phyloP scores from a whole-genome alignment of 2,888 invertebrate genomes.

The Diachrysia chrysitis region DNA sequence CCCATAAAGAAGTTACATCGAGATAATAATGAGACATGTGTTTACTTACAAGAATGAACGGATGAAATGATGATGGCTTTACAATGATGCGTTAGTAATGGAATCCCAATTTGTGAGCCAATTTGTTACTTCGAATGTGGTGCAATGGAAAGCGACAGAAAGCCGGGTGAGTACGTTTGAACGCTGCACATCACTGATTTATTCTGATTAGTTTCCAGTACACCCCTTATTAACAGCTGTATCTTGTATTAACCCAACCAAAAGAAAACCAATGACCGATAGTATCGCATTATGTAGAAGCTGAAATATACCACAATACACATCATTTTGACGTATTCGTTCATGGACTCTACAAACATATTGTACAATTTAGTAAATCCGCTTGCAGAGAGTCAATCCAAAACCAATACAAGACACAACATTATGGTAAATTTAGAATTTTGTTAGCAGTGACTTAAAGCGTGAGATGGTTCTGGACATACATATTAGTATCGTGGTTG shows the following conservation, averaged over 20 bases:
- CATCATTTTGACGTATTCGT: conserved; percentile 76
- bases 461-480: conserved; percentile 83
- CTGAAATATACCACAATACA: conserved; percentile 88
- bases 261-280: conserved; percentile 89
- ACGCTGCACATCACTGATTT: conserved; percentile 77
- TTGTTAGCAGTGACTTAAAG: conserved; percentile 88
- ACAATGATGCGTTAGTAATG: conserved; percentile 89
- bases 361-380: conserved; percentile 71
- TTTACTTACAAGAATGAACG: conserved; percentile 87
- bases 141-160: conserved; percentile 89
- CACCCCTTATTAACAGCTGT: conserved; percentile 88
- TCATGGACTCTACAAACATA: conserved; percentile 62
- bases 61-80: conserved; percentile 85
- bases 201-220: conserved; percentile 88
- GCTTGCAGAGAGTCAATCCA: conserved; percentile 77
- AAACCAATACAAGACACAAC: conserved; percentile 90
- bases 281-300: conserved; percentile 87
- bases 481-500: conserved; percentile 77
- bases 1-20: conserved; percentile 64
- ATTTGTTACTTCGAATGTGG: conserved; percentile 87
- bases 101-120: conserved; percentile 88
- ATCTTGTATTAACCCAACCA: conserved; percentile 90
- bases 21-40: conserved; percentile 75
- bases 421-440: conserved; percentile 86
- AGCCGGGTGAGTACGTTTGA: conserved; percentile 80